Conservation (phyloP, 64 coral and sea anemone genomes). For the Orbicella faveolata region DNA sequence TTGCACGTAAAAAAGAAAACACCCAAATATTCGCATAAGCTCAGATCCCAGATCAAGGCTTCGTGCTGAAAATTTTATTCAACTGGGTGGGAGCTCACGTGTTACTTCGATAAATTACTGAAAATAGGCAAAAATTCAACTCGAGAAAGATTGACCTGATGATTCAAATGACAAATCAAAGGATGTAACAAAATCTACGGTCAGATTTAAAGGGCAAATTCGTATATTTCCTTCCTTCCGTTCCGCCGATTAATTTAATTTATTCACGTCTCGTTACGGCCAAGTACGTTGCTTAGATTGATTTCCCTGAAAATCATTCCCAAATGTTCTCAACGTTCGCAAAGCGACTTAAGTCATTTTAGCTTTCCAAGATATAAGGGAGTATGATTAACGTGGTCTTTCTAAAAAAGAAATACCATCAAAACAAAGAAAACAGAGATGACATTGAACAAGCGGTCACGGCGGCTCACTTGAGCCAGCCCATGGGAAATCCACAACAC, state of each 20-base stretch:
- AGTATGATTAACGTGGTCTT: no score
- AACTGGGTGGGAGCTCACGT: neutral
- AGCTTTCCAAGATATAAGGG: no score
- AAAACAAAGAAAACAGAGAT: neutral
- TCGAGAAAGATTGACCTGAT: neutral
- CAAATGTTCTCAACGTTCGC: neutral
- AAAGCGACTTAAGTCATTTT: neutral
- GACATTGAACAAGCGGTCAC: neutral
- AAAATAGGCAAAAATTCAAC: neutral
- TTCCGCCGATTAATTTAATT: neutral
- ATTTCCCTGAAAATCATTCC: neutral
- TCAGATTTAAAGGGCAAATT: conserved; percentile 29
- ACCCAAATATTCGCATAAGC: no score
- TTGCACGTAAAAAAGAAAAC: no score
- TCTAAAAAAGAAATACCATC: neutral
- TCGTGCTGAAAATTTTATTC: no score
- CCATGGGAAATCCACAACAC: neutral
- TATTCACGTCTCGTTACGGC: neutral
- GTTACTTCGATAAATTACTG: neutral
- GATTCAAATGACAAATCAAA: conserved; percentile 5
- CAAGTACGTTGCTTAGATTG: neutral
- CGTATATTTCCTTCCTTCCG: conserved; percentile 24
- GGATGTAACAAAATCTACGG: neutral
- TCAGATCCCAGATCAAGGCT: no score
- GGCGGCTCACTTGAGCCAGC: neutral